Percentiles rank a stretch among this genome's conserved stretches.
These are phyloP conservation scores for Alviniconcha strummeri DNA, from an alignment of 2,888 invertebrate genomes.

Conservation along the genomic window DNA sequence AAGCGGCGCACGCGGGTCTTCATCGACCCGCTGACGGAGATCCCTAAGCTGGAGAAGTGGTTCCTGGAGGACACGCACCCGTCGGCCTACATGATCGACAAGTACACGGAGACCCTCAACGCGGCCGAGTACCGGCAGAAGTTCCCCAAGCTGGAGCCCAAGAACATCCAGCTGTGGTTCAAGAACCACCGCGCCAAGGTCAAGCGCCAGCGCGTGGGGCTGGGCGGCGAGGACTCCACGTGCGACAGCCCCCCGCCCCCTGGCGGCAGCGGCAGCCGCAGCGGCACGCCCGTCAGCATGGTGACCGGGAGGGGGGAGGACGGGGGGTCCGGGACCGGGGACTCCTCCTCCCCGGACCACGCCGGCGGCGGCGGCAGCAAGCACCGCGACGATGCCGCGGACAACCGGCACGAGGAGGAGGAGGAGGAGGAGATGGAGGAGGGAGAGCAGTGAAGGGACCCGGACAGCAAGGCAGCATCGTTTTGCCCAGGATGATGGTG, in stretches of 20 bases:
- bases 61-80: slow-evolving; percentile 98
- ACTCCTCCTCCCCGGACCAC: not conserved
- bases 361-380: not conserved
- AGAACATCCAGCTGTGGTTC: slow-evolving; percentile 99
- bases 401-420: not conserved
- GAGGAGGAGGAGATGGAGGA: slow-evolving; percentile 17
- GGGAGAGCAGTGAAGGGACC: slow-evolving; percentile 12
- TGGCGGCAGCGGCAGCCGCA: not conserved
- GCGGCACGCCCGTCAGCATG: slow-evolving; percentile 14
- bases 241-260: slow-evolving; percentile 25
- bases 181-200: slow-evolving; percentile 99
- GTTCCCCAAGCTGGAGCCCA: slow-evolving; percentile 98
- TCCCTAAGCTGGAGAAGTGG: slow-evolving; percentile 84
- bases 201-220: slow-evolving; percentile 82
- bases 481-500: not conserved
- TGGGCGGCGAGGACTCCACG: slow-evolving; percentile 40
- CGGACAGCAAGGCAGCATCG: too few species aligned
- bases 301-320: slow-evolving; percentile 7
- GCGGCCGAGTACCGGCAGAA: slow-evolving; percentile 97
- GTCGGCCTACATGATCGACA: slow-evolving; percentile 96
- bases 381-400: not conserved
- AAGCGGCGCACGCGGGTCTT: slow-evolving; percentile 97
- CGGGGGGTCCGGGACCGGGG: not conserved
- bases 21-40: slow-evolving; percentile 99
- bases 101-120: slow-evolving; percentile 98